Evolutionary conservation across 2,797 vertebrate species (phyloP), one percentile per base, ranked within the genome.

Genomic region (Megalops cyprinoides): DNA sequence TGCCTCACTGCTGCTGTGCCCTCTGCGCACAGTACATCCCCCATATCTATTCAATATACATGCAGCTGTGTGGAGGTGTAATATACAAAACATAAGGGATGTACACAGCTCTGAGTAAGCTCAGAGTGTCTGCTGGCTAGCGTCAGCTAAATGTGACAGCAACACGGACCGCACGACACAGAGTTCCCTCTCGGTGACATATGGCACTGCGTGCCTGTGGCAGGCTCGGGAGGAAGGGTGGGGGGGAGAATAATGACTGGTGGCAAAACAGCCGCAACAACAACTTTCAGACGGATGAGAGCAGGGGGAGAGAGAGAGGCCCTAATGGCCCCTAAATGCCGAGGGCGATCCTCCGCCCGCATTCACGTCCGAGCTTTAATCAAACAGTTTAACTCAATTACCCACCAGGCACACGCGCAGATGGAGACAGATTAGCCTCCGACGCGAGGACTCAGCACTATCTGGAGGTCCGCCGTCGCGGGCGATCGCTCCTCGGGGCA

Each of bases 161-260:
- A 20, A 31, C 31, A 39, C 34, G 34, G 31, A 5, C 34, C 34
- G 5, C 18, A 14, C 1, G 8, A 15, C 34, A 18, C 34, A 5
- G 23, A 25, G n/a, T 10, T 7, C 55, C 23, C 23, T 10, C 12
- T 1, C 31, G 9, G 28, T 12, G 60, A 28, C 28, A 3, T 15
- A 34, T 37, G 8, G 14, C 1, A 14, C 8, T 10, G n/a, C n/a
- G n/a, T n/a, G n/a, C n/a, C n/a, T n/a, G n/a, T n/a, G n/a, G n/a
- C n/a, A n/a, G n/a, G n/a, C n/a, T n/a, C n/a, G n/a, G n/a, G n/a
- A n/a, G n/a, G n/a, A n/a, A n/a, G n/a, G n/a, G 12, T 65, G 25
- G 88, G 88, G 15, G 87, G 80, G 87, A 56, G 49, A 51, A 51
- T 75, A 75, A 75, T 75, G 44, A 14, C n/a, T n/a, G n/a, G n/a